Base-by-base conservation (phyloP, 2,797 vertebrate species). In the Sebastes trivittatus region DNA sequence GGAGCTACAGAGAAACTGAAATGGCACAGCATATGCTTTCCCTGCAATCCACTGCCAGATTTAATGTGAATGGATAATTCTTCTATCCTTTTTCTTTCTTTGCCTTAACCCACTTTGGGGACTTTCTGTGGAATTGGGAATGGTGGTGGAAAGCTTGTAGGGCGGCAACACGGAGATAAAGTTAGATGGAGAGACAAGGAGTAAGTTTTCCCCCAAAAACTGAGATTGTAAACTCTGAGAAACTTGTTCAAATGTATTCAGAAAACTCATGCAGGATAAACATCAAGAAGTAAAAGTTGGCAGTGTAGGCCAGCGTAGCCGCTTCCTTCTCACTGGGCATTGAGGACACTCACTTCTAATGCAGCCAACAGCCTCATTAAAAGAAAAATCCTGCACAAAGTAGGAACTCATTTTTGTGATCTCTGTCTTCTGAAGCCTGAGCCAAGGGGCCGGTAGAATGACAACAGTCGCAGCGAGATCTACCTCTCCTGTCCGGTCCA, bases 301-400 rank as follows among this genome's bases (percentile, higher is more conserved):
- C 13, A 1, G 36, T 59, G 61, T 30, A 13, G 25, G n/a, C 30
- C 61, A 9, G 14, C 4, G 29, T 5, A 11, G 52, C 42, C 2
- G 6, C 64, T 69, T 64, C 66, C 32, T 62, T 46, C 36, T 46
- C 62, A 69, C 29, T 49, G 46, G 56, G 63, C 54, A 72, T 42
- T 55, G 49, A 88, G 74, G 74, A 78, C 68, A 69, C 59, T 22
- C 36, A 5, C 29, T 61, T 62, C 58, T 73, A 29, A 82, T 67
- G 27, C 63, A 81, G 62, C 77, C 32, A 46, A 60, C 62, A 74
- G 81, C 56, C 80, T 87, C 65, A 77, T 80, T 75, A 77, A 72
- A 80, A 73, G 20, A 71, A n/a, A 78, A 59, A 42, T 49, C 61
- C 54, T 49, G 67, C 59, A 55, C 54, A 71, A 67, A 70, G 62